A percentile compares a stretch with the other conserved stretches of the same genome.
Conservation (phyloP, 1,140 invertebrate genomes). For the Trinorchestia longiramus region DNA sequence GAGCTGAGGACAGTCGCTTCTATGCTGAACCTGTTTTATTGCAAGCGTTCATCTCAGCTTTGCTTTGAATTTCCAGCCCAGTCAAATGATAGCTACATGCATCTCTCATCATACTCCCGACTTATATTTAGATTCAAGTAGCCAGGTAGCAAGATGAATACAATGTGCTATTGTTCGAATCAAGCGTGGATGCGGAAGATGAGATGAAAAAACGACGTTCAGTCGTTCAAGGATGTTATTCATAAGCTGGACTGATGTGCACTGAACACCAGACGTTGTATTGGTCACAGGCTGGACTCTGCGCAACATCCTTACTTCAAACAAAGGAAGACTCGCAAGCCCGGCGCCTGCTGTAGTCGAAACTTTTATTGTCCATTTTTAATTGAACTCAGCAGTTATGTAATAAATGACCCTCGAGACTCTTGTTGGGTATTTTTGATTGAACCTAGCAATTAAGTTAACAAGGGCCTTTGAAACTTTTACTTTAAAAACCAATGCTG, state of each 20-base stretch:
- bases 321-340: neutral
- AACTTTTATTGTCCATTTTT: neutral
- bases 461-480: too few relatives aligned
- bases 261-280: neutral
- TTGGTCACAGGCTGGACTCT: neutral
- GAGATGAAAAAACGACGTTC: neutral
- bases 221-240: neutral
- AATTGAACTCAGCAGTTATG: too few relatives aligned
- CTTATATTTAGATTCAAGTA: neutral
- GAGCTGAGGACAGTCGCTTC: neutral
- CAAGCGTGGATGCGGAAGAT: neutral
- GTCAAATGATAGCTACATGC: neutral
- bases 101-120: neutral
- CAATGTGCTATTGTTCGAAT: neutral
- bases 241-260: neutral
- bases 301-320: neutral
- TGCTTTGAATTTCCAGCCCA: neutral
- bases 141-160: neutral
- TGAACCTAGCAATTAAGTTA: too few relatives aligned
- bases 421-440: too few relatives aligned
- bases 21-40: neutral
- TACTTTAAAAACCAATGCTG: too few relatives aligned
- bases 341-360: neutral
- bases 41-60: slow-evolving; percentile 33
- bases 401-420: too few relatives aligned